Evolutionary conservation across 2,797 vertebrate species (phyloP), one percentile per base, ranked within the genome.

Genomic region (Dendrocincla tyrannina): DNA sequence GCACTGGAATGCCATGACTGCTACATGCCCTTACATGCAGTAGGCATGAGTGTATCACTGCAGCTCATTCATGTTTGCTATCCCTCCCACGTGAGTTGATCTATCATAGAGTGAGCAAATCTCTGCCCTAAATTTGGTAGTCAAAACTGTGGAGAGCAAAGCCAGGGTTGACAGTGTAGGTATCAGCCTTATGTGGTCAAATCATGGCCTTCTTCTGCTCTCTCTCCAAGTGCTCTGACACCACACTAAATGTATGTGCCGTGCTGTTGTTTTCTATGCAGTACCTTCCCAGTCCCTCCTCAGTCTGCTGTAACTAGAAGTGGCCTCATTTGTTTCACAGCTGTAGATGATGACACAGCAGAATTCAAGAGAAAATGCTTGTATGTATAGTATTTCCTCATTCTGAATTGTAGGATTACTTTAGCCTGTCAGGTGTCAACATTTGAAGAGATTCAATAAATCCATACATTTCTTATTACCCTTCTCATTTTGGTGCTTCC

Each of bases 11-110:
- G 17, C 22, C 30, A 46, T 46, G 44, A 46, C 44, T 46, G 9
- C 44, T 46, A 46, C 44, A 46, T 77, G 17, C 22, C 30, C 5
- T 79, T 72, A 6, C 0, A 0, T 13, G 7, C 70, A 30, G 39
- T 5, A 2, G 14, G 25, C 32, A 4, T 1, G 4, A n/a, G 28
- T 0, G 0, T 42, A 13, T 66, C n/a, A 5, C 47, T 73, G 68
- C 76, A 83, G 52, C 46, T 75, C 32, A 7, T 11, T 47, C 9
- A 3, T 17, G 14, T 60, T 91, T 64, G 53, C 27, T 67, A n/a
- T 70, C 8, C 17, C 22, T 69, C 16, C 4, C 10, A 39, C 16
- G 44, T 49, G 39, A 52, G 7, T 14, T 77, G 32, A 18, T 52
- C 44, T 52, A 8, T 9, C 1, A 2, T 16, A 42, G 27, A 47